Evolutionary conservation across 2,113 vertebrate species (phyloP).

Genomic region (Narcine bancroftii): DNA sequence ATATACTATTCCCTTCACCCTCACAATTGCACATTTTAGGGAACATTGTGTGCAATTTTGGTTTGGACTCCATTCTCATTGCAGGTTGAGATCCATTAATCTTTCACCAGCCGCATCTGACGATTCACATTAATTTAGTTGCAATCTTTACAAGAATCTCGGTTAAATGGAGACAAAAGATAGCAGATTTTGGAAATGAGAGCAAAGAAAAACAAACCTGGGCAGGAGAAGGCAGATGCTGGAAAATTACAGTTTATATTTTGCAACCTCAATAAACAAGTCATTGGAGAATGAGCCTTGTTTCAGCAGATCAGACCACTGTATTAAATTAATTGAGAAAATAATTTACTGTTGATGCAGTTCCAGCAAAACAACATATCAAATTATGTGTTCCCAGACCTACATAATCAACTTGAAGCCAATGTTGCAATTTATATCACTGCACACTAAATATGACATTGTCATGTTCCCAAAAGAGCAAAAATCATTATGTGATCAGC

Average conservation of each 20-base stretch:
- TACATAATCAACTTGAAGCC: not conserved
- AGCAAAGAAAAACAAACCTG: no score
- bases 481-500: not conserved
- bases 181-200: no score
- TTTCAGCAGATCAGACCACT: not conserved
- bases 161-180: no score
- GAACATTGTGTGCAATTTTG: not conserved
- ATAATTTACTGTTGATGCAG: not conserved
- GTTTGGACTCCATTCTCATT: not conserved
- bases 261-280: not conserved
- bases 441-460: not conserved
- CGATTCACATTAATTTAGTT: not conserved
- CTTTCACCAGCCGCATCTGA: not conserved
- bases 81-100: not conserved
- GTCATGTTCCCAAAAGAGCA: not conserved
- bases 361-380: not conserved
- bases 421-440: not conserved
- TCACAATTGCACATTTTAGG: not conserved
- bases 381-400: not conserved
- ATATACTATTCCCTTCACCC: not conserved
- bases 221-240: no score
- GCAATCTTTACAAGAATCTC: not conserved
- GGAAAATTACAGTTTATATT: no score
- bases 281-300: not conserved
- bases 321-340: not conserved